These are phyloP conservation scores for Sinelater perroti DNA, from an alignment of 2,888 invertebrate genomes.

Conservation along the genomic window DNA sequence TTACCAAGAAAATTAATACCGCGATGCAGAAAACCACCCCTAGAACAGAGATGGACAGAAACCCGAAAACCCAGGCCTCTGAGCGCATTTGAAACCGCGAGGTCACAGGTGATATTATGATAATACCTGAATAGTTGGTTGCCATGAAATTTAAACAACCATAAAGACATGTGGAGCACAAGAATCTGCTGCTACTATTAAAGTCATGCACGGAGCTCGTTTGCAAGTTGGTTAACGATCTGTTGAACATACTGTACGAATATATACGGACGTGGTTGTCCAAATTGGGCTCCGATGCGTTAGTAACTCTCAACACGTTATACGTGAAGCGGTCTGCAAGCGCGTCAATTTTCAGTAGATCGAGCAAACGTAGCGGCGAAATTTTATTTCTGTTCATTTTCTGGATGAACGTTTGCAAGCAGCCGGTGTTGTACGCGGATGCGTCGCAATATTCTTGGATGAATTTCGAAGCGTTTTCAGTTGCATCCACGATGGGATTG, in stretches of 20 bases:
- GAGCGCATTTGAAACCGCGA: slow-evolving; percentile 47
- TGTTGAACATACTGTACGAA: slow-evolving; percentile 53
- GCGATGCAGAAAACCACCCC: slow-evolving; percentile 72
- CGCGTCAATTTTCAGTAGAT: slow-evolving; percentile 52
- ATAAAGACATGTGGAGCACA: slow-evolving; percentile 34
- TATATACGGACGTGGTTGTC: slow-evolving; percentile 50
- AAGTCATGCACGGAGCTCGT: not conserved
- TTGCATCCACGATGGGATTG: slow-evolving; percentile 50
- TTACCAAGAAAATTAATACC: slow-evolving; percentile 71
- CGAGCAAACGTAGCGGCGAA: slow-evolving; percentile 29
- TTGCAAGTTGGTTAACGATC: slow-evolving; percentile 47
- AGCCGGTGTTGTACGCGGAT: slow-evolving; percentile 51
- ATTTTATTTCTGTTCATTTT: slow-evolving; percentile 45
- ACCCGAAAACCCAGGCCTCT: slow-evolving; percentile 69
- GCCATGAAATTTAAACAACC: slow-evolving; percentile 46
- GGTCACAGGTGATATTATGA: slow-evolving; percentile 27
- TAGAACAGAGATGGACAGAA: slow-evolving; percentile 71
- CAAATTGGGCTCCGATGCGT: not conserved
- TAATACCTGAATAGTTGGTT: slow-evolving; percentile 31
- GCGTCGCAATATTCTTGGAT: slow-evolving; percentile 52
- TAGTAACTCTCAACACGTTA: slow-evolving; percentile 48
- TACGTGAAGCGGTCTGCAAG: slow-evolving; percentile 52
- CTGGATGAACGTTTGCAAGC: no score
- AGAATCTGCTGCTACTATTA: not conserved
- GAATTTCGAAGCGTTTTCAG: slow-evolving; percentile 46